A percentile compares a stretch with the other conserved stretches of the same genome.
Conservation (phyloP, 2,797 vertebrate genomes). For the Acipenser ruthenus region DNA sequence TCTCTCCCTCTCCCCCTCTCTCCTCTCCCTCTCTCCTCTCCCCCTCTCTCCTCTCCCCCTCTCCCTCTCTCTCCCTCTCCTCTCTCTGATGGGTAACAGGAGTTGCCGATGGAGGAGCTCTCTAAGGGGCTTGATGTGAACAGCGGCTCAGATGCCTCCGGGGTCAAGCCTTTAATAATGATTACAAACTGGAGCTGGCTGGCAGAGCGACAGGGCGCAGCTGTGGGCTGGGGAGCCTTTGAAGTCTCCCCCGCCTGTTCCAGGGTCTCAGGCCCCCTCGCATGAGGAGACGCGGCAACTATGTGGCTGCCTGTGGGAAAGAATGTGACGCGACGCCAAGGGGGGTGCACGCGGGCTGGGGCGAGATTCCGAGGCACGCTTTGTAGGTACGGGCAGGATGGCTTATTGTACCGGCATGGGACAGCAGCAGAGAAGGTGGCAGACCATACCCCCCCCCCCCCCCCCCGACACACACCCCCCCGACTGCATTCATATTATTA, state of each 20-base stretch:
- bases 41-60: too few species aligned
- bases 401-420: too few species aligned
- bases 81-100: conserved; percentile 50
- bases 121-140: conserved; percentile 61
- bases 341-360: conserved; percentile 61
- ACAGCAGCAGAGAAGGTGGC: too few species aligned
- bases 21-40: too few species aligned
- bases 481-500: too few species aligned
- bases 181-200: conserved; percentile 76
- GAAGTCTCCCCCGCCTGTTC: conserved; percentile 71
- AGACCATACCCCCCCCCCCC: too few species aligned
- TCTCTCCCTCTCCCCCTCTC: conserved; percentile 2
- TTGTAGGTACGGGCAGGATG: too few species aligned
- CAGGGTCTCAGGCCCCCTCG: conserved; percentile 58
- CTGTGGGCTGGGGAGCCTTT: conserved; percentile 66
- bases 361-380: conserved; percentile 2
- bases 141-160: conserved; percentile 75
- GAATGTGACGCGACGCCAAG: conserved; percentile 78
- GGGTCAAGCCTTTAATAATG: conserved; percentile 83
- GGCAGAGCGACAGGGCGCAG: conserved; percentile 72
- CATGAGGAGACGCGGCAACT: conserved; percentile 77
- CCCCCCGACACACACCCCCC: too few species aligned
- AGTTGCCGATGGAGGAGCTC: conserved; percentile 56
- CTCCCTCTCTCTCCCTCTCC: neutral
- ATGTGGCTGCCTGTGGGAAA: conserved; percentile 79